Percentiles rank a stretch among this genome's conserved stretches.
These are phyloP conservation scores for Heterodera filipjevi DNA, from an alignment of 2,888 invertebrate genomes.

Conservation along the genomic window DNA sequence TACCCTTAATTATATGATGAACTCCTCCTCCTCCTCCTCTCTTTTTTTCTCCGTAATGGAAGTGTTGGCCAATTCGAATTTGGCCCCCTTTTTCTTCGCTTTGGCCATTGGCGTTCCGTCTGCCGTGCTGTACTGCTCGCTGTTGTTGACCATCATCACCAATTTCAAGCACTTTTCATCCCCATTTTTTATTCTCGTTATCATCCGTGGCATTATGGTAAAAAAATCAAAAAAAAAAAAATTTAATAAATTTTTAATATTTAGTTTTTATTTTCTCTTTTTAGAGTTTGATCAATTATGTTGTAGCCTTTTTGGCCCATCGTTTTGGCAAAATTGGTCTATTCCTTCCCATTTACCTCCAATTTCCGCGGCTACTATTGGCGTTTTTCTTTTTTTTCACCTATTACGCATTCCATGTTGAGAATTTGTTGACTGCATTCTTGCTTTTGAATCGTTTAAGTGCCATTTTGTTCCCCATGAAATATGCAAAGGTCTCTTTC, in stretches of 20 bases:
- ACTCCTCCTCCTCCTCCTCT: background rate
- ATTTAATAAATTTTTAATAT: background rate
- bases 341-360: slow-evolving; percentile 13
- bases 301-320: slow-evolving; percentile 7
- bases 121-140: too few relatives aligned
- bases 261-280: background rate
- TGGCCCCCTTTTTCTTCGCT: too few relatives aligned
- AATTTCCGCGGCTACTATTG: background rate
- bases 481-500: slow-evolving; percentile 13
- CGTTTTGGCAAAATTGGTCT: slow-evolving; percentile 16
- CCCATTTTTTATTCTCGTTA: too few relatives aligned
- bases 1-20: too few relatives aligned
- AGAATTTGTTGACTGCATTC: slow-evolving; percentile 8
- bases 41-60: too few relatives aligned
- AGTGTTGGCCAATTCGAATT: too few relatives aligned
- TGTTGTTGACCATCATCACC: too few relatives aligned
- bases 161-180: too few relatives aligned
- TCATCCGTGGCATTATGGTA: too few relatives aligned
- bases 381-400: background rate
- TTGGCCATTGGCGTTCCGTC: too few relatives aligned
- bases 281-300: background rate
- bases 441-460: slow-evolving; percentile 1
- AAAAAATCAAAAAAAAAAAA: background rate
- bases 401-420: slow-evolving; percentile 4
- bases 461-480: slow-evolving; percentile 3